Conservation (phyloP, 1,140 invertebrate genomes). For the Marisa cornuarietis region DNA sequence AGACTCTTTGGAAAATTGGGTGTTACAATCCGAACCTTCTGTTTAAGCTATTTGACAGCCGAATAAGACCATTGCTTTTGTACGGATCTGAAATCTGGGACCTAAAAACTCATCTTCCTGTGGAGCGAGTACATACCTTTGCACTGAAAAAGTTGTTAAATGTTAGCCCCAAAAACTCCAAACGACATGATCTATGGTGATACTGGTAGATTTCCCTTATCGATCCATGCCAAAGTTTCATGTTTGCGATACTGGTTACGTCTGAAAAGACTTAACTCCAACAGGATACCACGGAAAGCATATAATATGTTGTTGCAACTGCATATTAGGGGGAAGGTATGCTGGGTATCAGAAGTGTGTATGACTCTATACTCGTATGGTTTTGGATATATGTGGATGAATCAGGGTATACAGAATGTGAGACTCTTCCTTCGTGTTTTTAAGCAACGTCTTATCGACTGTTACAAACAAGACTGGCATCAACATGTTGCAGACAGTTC, state of each 20-base stretch:
- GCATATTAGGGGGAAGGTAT: not conserved
- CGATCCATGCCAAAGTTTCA: not conserved
- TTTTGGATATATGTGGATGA: slow-evolving; percentile 1
- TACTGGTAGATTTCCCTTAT: not conserved
- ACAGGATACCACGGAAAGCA: not conserved
- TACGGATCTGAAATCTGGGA: not conserved
- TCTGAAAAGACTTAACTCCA: not conserved
- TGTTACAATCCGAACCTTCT: not conserved
- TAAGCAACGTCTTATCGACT: not conserved
- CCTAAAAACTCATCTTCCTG: not conserved
- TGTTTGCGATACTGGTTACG: not conserved
- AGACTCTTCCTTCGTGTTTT: not conserved
- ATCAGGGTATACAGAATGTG: not conserved
- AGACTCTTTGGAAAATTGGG: not conserved
- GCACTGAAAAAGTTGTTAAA: not conserved
- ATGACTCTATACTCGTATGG: not conserved
- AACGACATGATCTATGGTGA: slow-evolving; percentile 8
- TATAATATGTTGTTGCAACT: slow-evolving; percentile 6
- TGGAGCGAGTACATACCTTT: not conserved
- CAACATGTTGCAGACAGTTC: not conserved
- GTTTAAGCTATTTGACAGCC: slow-evolving; percentile 3
- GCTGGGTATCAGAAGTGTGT: not conserved
- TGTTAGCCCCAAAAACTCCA: not conserved
- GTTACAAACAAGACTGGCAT: not conserved
- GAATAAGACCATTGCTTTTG: not conserved